These are phyloP conservation scores for Exocentrus adspersus DNA, from an alignment of 2,888 invertebrate species.

Conservation along the genomic window DNA sequence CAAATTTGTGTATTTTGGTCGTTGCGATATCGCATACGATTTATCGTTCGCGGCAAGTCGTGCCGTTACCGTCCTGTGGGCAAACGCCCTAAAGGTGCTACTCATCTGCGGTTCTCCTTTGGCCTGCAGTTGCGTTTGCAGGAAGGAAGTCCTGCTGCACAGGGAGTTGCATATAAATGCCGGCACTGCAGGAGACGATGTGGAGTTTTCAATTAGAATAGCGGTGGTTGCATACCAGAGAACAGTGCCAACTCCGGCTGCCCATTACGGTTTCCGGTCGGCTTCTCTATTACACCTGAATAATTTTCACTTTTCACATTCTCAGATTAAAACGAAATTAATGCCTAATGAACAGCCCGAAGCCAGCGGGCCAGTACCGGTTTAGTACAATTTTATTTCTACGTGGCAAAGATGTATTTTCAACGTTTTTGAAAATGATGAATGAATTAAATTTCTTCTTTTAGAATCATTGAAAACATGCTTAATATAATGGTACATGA, in stretches of 20 bases:
- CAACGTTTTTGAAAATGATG: too few species aligned
- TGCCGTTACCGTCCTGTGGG: constrained; percentile 28
- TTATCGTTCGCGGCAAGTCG: constrained; percentile 28
- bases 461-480: too few species aligned
- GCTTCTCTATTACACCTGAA: constrained; percentile 59
- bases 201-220: constrained; percentile 55
- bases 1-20: background rate
- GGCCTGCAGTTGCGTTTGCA: constrained; percentile 9
- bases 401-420: too few species aligned
- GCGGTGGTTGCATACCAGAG: constrained; percentile 50
- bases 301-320: constrained; percentile 61
- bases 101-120: background rate
- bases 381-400: background rate
- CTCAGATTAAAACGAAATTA: constrained; percentile 60
- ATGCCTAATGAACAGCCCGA: constrained; percentile 58
- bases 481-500: too few species aligned
- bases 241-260: constrained; percentile 51
- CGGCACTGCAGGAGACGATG: constrained; percentile 26
- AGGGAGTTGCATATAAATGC: constrained; percentile 44
- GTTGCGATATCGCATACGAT: constrained; percentile 3
- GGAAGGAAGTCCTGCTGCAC: constrained; percentile 23
- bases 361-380: constrained; percentile 32
- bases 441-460: too few species aligned
- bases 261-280: constrained; percentile 59
- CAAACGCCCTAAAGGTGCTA: constrained; percentile 2